Evolutionary conservation across 2,888 invertebrate genomes (phyloP), one percentile per base, ranked within the genome.

Genomic region (Diloba caeruleocephala): DNA sequence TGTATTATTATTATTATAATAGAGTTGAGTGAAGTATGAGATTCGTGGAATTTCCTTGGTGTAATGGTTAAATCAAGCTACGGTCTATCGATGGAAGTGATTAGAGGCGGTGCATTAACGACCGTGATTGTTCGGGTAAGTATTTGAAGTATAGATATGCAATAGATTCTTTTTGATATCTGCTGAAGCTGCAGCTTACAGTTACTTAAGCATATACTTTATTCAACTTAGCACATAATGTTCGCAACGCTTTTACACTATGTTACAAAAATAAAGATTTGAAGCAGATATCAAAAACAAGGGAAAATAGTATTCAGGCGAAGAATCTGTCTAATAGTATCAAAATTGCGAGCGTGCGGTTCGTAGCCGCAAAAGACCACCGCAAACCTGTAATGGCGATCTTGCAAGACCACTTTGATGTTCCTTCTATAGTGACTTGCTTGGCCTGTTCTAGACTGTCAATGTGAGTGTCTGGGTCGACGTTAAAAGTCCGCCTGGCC

Each of bases 401-500:
- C 97, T 99, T 99, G 96, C 98, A 98, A 94, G 98, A 98, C 99
- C 99, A 99, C 95, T 99, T 98, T 94, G 98, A 98, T 87, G 98
- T 99, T 94, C 99, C 99, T 95, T 98, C 98, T 93, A 99, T 97
- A 94, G 99, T 98, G 95, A 98, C 97, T 95, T 97, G 97, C 95
- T 99, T 98, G 90, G 98, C 98, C 95, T 98, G 98, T 95, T 98
- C 98, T 95, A 98, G 96, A 94, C 97, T 97, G 96, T 98, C 98
- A 95, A 98, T 97, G 96, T 98, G 98, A 94, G 98, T 98, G 95
- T 98, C 98, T 94, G 98, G 97, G 95, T 98, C 98, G 96, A 98
- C 97, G 96, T 96, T 96, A 97, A 98, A 98, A 94, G 98, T 98
- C 95, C 97, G 97, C 97, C 98, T 98, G 92, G 82, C 79, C 92